A percentile compares a stretch with the other conserved stretches of the same genome.
Evolutionary conservation across 2,888 invertebrate species (phyloP).

Genomic region (Trypoxylon attenuatum): DNA sequence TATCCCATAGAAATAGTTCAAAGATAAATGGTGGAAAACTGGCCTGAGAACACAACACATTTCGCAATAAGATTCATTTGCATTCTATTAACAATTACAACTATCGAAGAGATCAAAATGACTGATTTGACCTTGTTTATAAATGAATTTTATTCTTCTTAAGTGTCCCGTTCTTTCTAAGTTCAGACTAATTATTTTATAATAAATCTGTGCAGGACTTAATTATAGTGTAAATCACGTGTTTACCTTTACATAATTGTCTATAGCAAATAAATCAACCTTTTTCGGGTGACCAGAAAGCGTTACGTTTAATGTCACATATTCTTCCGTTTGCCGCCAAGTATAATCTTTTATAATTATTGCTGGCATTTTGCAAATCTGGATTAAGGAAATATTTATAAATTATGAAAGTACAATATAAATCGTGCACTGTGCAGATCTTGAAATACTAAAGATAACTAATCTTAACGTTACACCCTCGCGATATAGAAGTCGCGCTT

Average conservation of each 20-base stretch:
- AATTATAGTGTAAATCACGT: neutral
- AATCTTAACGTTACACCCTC: no score
- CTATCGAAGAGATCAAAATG: no score
- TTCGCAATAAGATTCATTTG: conserved; percentile 3
- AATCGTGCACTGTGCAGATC: no score
- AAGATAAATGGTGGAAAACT: conserved; percentile 84
- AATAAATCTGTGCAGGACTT: no score
- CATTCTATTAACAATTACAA: no score
- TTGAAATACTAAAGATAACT: no score
- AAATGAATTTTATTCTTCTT: no score
- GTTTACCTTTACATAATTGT: conserved; percentile 81
- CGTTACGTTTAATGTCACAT: conserved; percentile 81
- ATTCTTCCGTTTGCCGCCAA: conserved; percentile 83
- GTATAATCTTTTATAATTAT: conserved; percentile 84
- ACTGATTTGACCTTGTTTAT: no score
- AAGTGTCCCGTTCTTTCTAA: no score
- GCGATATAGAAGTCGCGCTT: neutral
- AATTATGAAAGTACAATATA: no score
- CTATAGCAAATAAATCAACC: conserved; percentile 82
- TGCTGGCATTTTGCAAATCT: conserved; percentile 77
- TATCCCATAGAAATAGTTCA: conserved; percentile 82
- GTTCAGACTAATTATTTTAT: no score
- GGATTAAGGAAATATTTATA: neutral
- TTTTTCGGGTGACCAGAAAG: conserved; percentile 80
- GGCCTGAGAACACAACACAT: conserved; percentile 72